Conservation (phyloP, 2,113 vertebrate species). For the Siniperca chuatsi region DNA sequence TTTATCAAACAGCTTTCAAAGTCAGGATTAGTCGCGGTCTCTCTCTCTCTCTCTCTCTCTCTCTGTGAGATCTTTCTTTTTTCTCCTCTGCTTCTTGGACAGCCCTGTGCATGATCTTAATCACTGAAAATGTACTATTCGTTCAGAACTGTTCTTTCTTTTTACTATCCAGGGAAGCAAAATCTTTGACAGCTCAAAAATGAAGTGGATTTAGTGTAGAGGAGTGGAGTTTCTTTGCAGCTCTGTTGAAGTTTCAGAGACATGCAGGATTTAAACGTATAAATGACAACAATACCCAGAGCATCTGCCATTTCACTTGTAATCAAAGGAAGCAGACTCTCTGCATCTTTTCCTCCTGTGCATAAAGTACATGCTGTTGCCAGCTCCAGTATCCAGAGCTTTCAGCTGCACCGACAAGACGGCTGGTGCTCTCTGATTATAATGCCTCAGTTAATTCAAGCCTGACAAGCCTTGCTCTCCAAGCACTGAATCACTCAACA, state of each 20-base stretch:
- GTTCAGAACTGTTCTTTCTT: background rate
- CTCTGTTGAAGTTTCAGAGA: constrained; percentile 1
- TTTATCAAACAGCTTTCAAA: constrained; percentile 40
- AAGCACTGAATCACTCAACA: constrained; percentile 38
- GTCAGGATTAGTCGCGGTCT: constrained; percentile 21
- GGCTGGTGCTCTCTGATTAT: constrained; percentile 52
- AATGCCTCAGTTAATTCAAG: constrained; percentile 49
- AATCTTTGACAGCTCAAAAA: background rate
- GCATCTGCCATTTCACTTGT: constrained; percentile 29
- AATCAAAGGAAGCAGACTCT: constrained; percentile 50
- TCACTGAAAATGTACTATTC: background rate
- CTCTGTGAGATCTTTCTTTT: constrained; percentile 16
- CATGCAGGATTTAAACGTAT: constrained; percentile 10
- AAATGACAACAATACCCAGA: constrained; percentile 29
- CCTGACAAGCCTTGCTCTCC: constrained; percentile 36
- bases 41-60: background rate
- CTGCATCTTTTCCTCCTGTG: constrained; percentile 32
- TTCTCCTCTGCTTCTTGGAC: constrained; percentile 11
- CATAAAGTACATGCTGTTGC: background rate
- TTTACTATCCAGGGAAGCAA: background rate
- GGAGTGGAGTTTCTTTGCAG: background rate
- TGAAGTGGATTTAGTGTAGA: background rate
- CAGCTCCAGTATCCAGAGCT: constrained; percentile 54
- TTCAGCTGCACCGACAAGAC: constrained; percentile 41
- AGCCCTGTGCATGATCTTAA: constrained; percentile 9